Conservation (phyloP, 2,888 invertebrate genomes). For the Trypoxylon attenuatum region DNA sequence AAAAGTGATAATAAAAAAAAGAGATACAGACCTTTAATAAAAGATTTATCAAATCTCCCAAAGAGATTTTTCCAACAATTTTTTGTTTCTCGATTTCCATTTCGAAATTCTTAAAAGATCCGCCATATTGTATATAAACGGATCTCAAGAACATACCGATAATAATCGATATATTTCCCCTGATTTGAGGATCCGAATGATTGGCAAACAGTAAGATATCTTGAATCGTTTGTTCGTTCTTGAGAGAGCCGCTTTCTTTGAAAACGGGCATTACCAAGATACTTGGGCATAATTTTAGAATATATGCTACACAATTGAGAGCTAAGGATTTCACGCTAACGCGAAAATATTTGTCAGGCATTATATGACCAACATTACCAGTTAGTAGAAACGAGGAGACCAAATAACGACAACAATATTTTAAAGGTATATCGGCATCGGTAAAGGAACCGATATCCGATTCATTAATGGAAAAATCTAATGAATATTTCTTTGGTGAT, state of each 20-base stretch:
- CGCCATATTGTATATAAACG: constrained; percentile 77
- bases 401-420: constrained; percentile 84
- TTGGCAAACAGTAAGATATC: constrained; percentile 83
- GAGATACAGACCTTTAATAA: constrained; percentile 76
- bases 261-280: constrained; percentile 80
- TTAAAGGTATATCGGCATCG: constrained; percentile 81
- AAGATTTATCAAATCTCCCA: constrained; percentile 76
- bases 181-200: constrained; percentile 88
- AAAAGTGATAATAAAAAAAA: no score
- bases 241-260: constrained; percentile 54
- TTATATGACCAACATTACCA: constrained; percentile 78
- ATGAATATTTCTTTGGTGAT: constrained; percentile 55
- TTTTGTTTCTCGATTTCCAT: constrained; percentile 61
- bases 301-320: constrained; percentile 85
- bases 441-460: constrained; percentile 81
- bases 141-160: constrained; percentile 82
- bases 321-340: constrained; percentile 95
- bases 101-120: constrained; percentile 75
- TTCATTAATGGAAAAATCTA: constrained; percentile 71
- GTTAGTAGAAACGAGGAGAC: constrained; percentile 84
- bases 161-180: constrained; percentile 83
- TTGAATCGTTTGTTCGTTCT: constrained; percentile 78
- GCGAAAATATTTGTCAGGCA: constrained; percentile 85
- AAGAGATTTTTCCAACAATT: constrained; percentile 68
- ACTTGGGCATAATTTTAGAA: constrained; percentile 84